A percentile compares a stretch with the other conserved stretches of the same genome.
Evolutionary conservation across 2,113 vertebrate species (phyloP).

Genomic region (Mustela lutreola): DNA sequence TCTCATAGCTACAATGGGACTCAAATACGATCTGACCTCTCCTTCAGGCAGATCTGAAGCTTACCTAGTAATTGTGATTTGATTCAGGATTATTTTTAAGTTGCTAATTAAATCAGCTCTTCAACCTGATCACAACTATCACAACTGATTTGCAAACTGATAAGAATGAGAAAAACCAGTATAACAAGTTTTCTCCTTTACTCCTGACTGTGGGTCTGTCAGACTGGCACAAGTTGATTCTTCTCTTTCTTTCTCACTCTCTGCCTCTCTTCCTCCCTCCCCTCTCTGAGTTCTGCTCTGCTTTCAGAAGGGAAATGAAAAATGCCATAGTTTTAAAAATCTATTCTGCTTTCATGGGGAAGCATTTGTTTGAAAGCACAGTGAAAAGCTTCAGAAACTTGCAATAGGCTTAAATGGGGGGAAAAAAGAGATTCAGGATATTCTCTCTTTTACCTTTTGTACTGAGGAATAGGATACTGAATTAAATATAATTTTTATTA

Average conservation of each 20-base stretch:
- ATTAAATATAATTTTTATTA: neutral
- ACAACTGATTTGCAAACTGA: neutral
- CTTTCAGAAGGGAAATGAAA: neutral
- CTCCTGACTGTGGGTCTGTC: neutral
- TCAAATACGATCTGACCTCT: neutral
- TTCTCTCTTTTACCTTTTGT: neutral
- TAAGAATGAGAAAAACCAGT: neutral
- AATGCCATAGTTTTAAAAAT: neutral
- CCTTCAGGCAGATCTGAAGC: neutral
- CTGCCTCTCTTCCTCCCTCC: neutral
- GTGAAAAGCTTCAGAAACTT: neutral
- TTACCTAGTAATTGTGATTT: neutral
- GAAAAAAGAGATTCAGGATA: neutral
- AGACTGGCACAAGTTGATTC: neutral
- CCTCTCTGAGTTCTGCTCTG: neutral
- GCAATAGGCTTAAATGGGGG: neutral
- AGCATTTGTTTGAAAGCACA: neutral
- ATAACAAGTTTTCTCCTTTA: slow-evolving; percentile 1
- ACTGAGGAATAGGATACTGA: neutral
- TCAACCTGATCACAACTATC: neutral
- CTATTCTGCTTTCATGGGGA: neutral
- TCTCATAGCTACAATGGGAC: neutral
- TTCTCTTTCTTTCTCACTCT: neutral
- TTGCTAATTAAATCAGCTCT: neutral
- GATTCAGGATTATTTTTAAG: neutral